Percentiles rank a stretch among this genome's conserved stretches.
Evolutionary conservation across 1,140 invertebrate genomes (phyloP).

Genomic region (Diorhabda carinulata): DNA sequence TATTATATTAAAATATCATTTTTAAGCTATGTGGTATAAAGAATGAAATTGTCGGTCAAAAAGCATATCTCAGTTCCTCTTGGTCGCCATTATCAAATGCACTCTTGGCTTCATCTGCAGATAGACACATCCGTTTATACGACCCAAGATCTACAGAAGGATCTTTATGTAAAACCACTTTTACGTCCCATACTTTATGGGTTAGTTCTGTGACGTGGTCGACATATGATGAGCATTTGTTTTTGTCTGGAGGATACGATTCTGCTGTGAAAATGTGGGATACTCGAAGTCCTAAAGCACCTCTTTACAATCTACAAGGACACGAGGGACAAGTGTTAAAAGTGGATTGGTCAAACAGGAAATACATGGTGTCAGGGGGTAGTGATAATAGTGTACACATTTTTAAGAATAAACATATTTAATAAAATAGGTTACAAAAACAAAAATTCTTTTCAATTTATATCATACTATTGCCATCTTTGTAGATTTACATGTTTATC

Average conservation of each 20-base stretch:
- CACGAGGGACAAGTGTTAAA: constrained; percentile 93
- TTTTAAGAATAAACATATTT: constrained; percentile 61
- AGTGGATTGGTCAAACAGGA: constrained; percentile 88
- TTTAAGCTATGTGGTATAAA: constrained; percentile 76
- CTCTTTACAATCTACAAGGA: constrained; percentile 88
- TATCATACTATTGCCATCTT: background rate
- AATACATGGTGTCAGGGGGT: constrained; percentile 85
- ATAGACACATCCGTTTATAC: constrained; percentile 84
- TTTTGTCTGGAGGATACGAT: constrained; percentile 93
- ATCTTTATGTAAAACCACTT: constrained; percentile 79
- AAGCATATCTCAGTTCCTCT: constrained; percentile 85
- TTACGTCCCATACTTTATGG: constrained; percentile 89
- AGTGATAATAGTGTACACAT: constrained; percentile 91
- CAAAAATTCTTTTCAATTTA: background rate
- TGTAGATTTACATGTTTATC: constrained; percentile 25
- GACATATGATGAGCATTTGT: constrained; percentile 74
- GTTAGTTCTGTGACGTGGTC: constrained; percentile 84
- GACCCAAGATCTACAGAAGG: constrained; percentile 88
- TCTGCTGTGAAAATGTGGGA: constrained; percentile 94
- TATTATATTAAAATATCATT: constrained; percentile 3
- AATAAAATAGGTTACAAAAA: constrained; percentile 14
- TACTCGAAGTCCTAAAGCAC: constrained; percentile 83
- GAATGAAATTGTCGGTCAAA: constrained; percentile 79
- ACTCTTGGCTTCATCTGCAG: constrained; percentile 83
- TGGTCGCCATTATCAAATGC: constrained; percentile 73